Percentiles rank a stretch among this genome's conserved stretches.
Conservation (phyloP, 1,140 invertebrate species). For the Solenopsis invicta region DNA sequence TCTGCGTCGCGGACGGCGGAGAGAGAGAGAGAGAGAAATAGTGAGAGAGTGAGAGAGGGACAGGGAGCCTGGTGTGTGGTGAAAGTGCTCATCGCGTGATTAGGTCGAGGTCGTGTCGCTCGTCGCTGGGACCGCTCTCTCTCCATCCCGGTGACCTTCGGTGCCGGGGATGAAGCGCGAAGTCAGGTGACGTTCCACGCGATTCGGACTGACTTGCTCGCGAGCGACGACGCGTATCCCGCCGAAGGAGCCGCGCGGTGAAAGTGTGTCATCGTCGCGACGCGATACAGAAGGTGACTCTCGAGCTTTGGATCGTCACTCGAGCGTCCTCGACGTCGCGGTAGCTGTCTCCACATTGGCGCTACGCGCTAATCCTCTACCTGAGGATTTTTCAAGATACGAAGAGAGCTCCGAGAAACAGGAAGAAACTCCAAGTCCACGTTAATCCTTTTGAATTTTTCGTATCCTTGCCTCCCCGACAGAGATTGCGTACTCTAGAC, state of each 20-base stretch:
- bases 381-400: background rate
- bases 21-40: constrained; percentile 7
- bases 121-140: constrained; percentile 41
- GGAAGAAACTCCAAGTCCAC: background rate
- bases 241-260: constrained; percentile 57
- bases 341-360: background rate
- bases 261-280: constrained; percentile 73
- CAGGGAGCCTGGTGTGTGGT: constrained; percentile 64
- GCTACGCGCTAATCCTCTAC: background rate
- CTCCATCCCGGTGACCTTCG: constrained; percentile 34
- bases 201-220: constrained; percentile 36
- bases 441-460: background rate
- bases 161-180: constrained; percentile 49
- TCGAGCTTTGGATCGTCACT: constrained; percentile 62
- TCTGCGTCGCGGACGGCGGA: constrained; percentile 51
- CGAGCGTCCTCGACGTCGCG: constrained; percentile 10
- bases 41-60: too few relatives aligned
- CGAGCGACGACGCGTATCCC: background rate
- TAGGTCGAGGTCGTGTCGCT: constrained; percentile 73
- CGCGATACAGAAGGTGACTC: constrained; percentile 41
- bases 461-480: constrained; percentile 7
- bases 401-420: background rate
- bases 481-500: background rate
- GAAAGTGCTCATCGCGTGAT: constrained; percentile 73
- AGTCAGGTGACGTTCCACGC: constrained; percentile 53